phyloP scores from a whole-genome alignment of 2,113 vertebrate genomes.

The Xiphophorus hellerii region DNA sequence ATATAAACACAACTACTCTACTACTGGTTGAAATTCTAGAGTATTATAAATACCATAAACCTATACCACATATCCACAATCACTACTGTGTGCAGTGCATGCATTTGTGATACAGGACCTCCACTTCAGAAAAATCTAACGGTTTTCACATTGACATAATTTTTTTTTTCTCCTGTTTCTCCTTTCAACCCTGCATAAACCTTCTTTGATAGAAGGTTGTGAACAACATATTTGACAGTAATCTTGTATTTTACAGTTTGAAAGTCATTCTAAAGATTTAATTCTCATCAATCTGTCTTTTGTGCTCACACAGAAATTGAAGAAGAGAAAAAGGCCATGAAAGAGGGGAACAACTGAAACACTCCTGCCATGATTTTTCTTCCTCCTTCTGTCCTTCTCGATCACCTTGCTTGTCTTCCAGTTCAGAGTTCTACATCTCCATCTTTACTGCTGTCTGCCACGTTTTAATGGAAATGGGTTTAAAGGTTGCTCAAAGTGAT shows the following conservation, averaged over 20 bases:
- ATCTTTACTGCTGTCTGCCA: constrained; percentile 9
- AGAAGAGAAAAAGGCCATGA: constrained; percentile 78
- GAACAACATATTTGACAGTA: too few relatives aligned
- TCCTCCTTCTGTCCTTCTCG: constrained; percentile 1
- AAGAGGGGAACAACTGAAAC: constrained; percentile 42
- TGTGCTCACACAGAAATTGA: constrained; percentile 81
- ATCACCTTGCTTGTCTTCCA: constrained; percentile 17
- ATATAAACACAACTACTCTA: background rate
- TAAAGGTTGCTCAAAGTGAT: constrained; percentile 1
- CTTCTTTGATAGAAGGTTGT: background rate
- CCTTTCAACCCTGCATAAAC: background rate
- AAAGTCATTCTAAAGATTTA: background rate
- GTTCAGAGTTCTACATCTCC: constrained; percentile 1
- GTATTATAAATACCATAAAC: too few relatives aligned
- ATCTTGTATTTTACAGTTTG: background rate
- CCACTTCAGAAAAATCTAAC: background rate
- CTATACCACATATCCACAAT: background rate
- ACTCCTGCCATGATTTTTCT: background rate
- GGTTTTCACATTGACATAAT: background rate
- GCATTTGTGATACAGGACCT: background rate
- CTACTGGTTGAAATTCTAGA: background rate
- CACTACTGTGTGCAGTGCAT: background rate
- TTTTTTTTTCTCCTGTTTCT: background rate
- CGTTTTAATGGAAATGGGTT: constrained; percentile 26
- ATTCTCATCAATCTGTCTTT: background rate